phyloP scores from a whole-genome alignment of 2,797 vertebrate genomes.

The Glyptemys insculpta region DNA sequence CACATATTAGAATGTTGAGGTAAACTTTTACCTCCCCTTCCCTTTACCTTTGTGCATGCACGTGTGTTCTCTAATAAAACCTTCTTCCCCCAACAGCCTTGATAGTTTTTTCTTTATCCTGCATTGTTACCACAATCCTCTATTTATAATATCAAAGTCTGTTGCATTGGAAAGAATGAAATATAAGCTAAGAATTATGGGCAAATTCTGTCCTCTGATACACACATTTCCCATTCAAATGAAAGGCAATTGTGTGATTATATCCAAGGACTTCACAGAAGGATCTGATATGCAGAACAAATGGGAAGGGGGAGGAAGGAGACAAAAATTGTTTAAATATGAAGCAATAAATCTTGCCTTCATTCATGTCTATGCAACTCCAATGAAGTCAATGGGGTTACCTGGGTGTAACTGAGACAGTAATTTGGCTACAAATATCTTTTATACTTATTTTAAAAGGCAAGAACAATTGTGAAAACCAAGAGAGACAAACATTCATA shows the following conservation, averaged over 20 bases:
- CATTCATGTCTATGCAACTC: not conserved
- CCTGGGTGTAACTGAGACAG: not conserved
- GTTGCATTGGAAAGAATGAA: not conserved
- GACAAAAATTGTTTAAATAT: not conserved
- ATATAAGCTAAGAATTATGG: not conserved
- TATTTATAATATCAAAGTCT: not conserved
- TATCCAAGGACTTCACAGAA: slow-evolving; percentile 27
- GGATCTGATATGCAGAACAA: slow-evolving; percentile 6
- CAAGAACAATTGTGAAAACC: slow-evolving; percentile 61
- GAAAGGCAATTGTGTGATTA: not conserved
- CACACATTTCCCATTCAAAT: slow-evolving; percentile 1
- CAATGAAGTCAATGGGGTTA: slow-evolving; percentile 19
- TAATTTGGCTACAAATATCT: slow-evolving; percentile 60
- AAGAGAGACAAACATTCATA: slow-evolving; percentile 52
- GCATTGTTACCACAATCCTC: not conserved
- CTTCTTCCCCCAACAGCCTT: not conserved
- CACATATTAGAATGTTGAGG: not conserved
- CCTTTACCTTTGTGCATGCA: not conserved
- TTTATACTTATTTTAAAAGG: slow-evolving; percentile 69
- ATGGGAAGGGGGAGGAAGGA: slow-evolving; percentile 10
- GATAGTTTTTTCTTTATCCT: not conserved
- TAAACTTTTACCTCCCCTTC: not conserved
- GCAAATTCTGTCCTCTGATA: not conserved
- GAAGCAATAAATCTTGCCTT: not conserved
- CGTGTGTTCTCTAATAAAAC: not conserved